A percentile compares a stretch with the other conserved stretches of the same genome.
phyloP scores from a whole-genome alignment of 2,888 invertebrate genomes.

The Tridacna gigas region DNA sequence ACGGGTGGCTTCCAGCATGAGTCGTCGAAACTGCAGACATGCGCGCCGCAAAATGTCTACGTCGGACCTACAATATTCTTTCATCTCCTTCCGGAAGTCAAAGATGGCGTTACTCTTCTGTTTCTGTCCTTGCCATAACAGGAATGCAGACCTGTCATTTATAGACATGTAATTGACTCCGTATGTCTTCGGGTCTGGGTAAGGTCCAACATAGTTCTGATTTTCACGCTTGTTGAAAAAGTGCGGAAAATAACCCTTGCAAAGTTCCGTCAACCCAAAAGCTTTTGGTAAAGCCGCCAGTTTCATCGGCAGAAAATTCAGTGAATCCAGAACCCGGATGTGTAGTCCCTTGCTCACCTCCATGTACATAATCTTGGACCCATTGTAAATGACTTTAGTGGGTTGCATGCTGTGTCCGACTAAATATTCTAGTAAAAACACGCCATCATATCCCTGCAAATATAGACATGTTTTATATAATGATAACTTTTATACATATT shows the following conservation, averaged over 20 bases:
- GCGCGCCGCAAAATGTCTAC: constrained; percentile 42
- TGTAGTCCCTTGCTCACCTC: constrained; percentile 40
- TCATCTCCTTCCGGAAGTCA: constrained; percentile 39
- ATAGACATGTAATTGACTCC: constrained; percentile 23
- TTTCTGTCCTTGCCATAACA: constrained; percentile 21
- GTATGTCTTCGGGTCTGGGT: constrained; percentile 44
- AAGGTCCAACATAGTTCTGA: constrained; percentile 48
- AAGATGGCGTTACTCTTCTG: not conserved
- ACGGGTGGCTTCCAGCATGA: no score
- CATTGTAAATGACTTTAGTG: not conserved
- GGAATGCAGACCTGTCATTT: constrained; percentile 30
- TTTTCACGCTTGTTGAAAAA: constrained; percentile 58
- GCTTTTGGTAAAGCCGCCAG: constrained; percentile 51
- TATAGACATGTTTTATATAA: no score
- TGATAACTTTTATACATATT: no score
- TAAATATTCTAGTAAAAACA: no score
- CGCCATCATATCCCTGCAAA: no score
- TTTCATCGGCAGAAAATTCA: constrained; percentile 60
- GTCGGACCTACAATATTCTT: constrained; percentile 42
- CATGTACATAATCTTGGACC: constrained; percentile 52
- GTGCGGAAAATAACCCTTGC: constrained; percentile 7
- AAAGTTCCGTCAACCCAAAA: constrained; percentile 52
- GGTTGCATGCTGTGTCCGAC: no score
- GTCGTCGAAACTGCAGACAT: no score
- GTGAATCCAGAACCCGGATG: constrained; percentile 46